These are phyloP conservation scores for Polydesmus complanatus DNA, from an alignment of 2,888 invertebrate genomes.

Conservation along the genomic window DNA sequence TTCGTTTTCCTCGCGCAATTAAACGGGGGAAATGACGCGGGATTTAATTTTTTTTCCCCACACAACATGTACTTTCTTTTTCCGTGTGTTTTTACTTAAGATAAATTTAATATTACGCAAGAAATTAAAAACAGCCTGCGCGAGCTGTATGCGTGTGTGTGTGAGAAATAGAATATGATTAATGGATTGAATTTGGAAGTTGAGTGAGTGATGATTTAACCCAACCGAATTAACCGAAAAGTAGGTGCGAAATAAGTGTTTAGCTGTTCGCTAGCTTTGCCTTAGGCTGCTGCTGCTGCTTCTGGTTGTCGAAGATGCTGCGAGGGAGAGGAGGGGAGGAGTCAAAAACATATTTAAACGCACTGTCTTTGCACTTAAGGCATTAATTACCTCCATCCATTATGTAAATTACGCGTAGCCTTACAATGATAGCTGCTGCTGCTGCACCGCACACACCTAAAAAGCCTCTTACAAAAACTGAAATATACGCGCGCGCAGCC, in stretches of 20 bases:
- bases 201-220: neutral
- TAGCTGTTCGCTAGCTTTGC: neutral
- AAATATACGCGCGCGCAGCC: too few species aligned
- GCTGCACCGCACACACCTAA: neutral
- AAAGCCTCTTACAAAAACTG: too few species aligned
- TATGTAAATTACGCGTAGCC: neutral
- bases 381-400: neutral
- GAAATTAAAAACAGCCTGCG: neutral
- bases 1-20: too few species aligned
- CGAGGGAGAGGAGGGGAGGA: neutral
- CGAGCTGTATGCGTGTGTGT: neutral
- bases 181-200: neutral
- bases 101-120: neutral
- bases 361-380: neutral
- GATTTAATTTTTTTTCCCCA: too few species aligned
- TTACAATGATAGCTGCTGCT: neutral
- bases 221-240: neutral
- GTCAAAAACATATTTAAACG: neutral
- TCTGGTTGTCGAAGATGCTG: neutral
- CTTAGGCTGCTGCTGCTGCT: too few species aligned
- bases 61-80: too few species aligned
- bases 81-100: too few species aligned
- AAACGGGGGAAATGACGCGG: too few species aligned
- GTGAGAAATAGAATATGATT: too few species aligned
- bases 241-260: neutral